A percentile compares a stretch with the other conserved stretches of the same genome.
Evolutionary conservation across 2,888 invertebrate species (phyloP).

Genomic region (Oeneis ivallda): DNA sequence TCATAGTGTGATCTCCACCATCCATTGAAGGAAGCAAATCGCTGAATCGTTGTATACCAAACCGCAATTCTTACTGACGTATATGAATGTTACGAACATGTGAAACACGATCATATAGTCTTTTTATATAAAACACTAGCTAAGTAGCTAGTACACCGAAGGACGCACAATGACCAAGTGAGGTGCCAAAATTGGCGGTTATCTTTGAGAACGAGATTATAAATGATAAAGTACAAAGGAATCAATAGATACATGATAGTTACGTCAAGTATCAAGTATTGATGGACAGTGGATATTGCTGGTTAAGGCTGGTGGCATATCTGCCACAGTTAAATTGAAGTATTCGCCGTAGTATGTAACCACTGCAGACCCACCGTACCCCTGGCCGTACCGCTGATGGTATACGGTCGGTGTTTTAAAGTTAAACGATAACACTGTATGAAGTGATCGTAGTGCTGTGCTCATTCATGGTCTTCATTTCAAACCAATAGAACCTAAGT

Average conservation of each 20-base stretch:
- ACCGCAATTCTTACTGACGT: constrained; percentile 25
- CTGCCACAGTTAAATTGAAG: too few species aligned
- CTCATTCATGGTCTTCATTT: too few species aligned
- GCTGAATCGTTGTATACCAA: constrained; percentile 46
- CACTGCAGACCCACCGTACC: too few species aligned
- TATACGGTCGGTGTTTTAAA: too few species aligned
- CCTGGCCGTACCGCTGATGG: too few species aligned
- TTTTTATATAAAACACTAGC: constrained; percentile 10
- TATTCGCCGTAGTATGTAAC: too few species aligned
- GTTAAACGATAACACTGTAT: too few species aligned
- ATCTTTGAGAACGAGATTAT: constrained; percentile 28
- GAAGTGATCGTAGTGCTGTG: too few species aligned
- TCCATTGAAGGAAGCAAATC: constrained; percentile 54
- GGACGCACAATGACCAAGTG: constrained; percentile 3
- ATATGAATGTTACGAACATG: constrained; percentile 15
- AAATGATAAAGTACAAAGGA: constrained; percentile 20
- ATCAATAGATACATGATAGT: constrained; percentile 27
- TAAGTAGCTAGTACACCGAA: constrained; percentile 8
- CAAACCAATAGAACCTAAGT: too few species aligned
- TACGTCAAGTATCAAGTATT: background rate
- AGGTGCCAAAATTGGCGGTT: constrained; percentile 25
- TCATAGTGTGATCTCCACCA: constrained; percentile 62
- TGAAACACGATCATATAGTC: background rate
- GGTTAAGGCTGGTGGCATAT: background rate
- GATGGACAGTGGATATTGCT: background rate